Evolutionary conservation across 2,113 vertebrate genomes (phyloP).

Genomic region (Malurus alboscapulatus): DNA sequence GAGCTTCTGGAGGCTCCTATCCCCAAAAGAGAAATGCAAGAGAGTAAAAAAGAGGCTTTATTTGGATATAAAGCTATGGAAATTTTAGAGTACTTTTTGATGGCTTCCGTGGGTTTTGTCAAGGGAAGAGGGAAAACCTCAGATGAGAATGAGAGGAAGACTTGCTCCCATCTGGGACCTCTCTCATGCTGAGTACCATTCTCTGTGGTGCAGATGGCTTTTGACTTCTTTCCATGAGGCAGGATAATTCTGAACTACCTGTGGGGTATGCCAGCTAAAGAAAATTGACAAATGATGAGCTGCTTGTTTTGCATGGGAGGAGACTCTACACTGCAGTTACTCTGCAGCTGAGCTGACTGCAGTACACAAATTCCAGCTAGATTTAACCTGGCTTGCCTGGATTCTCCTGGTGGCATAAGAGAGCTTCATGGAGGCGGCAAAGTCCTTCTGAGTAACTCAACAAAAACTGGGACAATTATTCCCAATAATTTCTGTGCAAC

Average conservation of each 20-base stretch:
- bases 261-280: neutral
- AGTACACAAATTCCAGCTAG: neutral
- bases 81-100: neutral
- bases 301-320: neutral
- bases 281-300: neutral
- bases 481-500: neutral
- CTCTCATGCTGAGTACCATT: neutral
- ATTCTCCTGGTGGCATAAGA: neutral
- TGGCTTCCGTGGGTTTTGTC: neutral
- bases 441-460: neutral
- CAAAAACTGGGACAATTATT: neutral
- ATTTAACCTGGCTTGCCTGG: neutral
- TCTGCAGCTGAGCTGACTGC: neutral
- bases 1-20: neutral
- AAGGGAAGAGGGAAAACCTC: neutral
- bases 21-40: neutral
- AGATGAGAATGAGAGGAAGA: neutral
- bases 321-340: neutral
- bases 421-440: neutral
- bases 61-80: neutral
- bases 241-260: slow-evolving; percentile 7
- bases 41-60: neutral
- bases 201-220: neutral
- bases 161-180: neutral
- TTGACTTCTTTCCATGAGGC: neutral